Evolutionary conservation across 2,888 invertebrate genomes (phyloP), one percentile per base, ranked within the genome.

Genomic region (Agonopterix heracliana): DNA sequence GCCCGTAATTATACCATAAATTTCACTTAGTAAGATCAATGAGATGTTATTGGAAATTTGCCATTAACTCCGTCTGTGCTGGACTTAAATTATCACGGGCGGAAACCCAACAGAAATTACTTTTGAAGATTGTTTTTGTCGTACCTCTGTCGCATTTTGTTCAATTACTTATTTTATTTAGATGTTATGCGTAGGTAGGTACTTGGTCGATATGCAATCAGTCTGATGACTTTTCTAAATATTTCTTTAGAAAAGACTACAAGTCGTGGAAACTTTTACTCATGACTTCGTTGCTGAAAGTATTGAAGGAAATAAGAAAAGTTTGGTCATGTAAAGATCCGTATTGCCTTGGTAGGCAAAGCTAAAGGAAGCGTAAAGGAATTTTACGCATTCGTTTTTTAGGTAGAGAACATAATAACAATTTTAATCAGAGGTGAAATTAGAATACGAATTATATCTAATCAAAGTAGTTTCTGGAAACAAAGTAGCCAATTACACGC

Each of bases 21-120:
- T 89, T 84, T 83, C 80, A 84, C 78, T 89, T 84, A 84, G 76
- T 66, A 70, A 79, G 78, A 83, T 83, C 79, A 86, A 83, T 84
- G 81, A 77, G 76, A 77, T 78, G 78, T 79, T 83, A 81, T 83
- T 83, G 78, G 81, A 78, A 78, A 76, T 72, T 74, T 78, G 75
- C 77, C 77, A 81, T 81, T 79, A 77, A 63, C 63, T 67, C 58
- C 63, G 64, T 64, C 62, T 55, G 56, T 52, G 58, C 54, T 53
- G 53, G 53, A 64, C 65, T 66, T 67, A 67, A 64, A 68, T 66
- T 65, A 66, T 65, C 51, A 57, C 59, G 54, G 57, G 54, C 17
- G 52, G 50, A 50, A 51, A 54, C 54, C 49, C 44, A 48, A 34
- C 50, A 44, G 51, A 53, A 53, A 53, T 53, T 53, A 47, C 50